Conservation (phyloP, 1,140 invertebrate species). For the Onthophagus taurus region DNA sequence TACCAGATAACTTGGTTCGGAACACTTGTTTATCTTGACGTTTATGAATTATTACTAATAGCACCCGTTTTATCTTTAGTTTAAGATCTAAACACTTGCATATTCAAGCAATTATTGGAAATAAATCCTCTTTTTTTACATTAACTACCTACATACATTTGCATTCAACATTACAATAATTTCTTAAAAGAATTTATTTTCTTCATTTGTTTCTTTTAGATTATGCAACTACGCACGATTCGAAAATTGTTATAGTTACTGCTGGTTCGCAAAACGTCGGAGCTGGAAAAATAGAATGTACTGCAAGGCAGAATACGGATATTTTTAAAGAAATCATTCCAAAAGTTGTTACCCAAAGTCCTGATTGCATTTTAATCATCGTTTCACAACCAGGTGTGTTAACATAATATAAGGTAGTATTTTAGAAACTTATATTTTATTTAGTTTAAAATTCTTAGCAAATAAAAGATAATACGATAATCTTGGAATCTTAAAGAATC, state of each 20-base stretch:
- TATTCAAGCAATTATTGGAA: neutral
- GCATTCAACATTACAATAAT: neutral
- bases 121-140: neutral
- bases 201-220: conserved; percentile 16
- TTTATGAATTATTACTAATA: too few relatives aligned
- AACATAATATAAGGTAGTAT: neutral
- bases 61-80: neutral
- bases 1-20: too few relatives aligned
- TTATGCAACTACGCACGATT: conserved; percentile 46
- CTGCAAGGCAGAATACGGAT: conserved; percentile 49
- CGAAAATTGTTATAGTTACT: conserved; percentile 49
- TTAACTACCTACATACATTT: neutral
- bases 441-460: too few relatives aligned
- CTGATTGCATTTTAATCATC: conserved; percentile 25
- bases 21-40: too few relatives aligned
- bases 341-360: conserved; percentile 46
- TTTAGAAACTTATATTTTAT: neutral
- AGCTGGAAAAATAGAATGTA: conserved; percentile 41
- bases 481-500: neutral
- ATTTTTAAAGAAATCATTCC: conserved; percentile 52
- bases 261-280: conserved; percentile 40
- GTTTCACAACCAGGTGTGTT: conserved; percentile 18
- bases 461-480: too few relatives aligned
- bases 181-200: too few relatives aligned
- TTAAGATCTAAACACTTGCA: neutral